Evolutionary conservation across 2,113 vertebrate genomes (phyloP).

Genomic region (Malurus melanocephalus): DNA sequence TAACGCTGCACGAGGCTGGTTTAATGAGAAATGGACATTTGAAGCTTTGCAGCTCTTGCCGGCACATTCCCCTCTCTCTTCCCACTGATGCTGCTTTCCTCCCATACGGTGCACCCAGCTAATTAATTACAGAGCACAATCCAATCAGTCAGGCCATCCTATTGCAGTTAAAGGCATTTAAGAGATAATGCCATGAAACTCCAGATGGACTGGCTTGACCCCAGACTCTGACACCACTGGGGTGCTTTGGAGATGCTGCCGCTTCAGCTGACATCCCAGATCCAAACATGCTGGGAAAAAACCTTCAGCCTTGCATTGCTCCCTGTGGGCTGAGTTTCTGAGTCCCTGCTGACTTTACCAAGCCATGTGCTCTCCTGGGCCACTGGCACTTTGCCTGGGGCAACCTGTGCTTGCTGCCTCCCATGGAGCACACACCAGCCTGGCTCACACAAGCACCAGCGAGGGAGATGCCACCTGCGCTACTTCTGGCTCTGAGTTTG

Average conservation of each 20-base stretch:
- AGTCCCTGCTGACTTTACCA: not conserved
- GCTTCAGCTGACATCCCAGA: not conserved
- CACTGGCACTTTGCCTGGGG: not conserved
- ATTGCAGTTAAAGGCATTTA: constrained; percentile 30
- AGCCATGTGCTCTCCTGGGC: not conserved
- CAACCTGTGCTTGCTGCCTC: not conserved
- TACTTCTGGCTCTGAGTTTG: not conserved
- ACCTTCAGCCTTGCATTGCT: not conserved
- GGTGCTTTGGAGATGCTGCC: fast-evolving
- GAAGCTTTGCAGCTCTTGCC: not conserved
- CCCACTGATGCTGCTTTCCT: not conserved
- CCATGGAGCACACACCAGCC: not conserved
- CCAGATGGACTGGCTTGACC: constrained; percentile 30
- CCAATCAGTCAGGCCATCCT: constrained; percentile 46
- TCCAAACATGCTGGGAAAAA: fast-evolving
- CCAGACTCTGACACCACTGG: not conserved
- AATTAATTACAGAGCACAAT: constrained; percentile 45
- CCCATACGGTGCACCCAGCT: not conserved
- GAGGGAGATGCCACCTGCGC: not conserved
- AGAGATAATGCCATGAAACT: constrained; percentile 41
- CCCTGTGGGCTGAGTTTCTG: not conserved
- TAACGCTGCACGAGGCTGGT: not conserved
- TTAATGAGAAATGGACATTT: not conserved
- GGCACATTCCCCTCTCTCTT: not conserved
- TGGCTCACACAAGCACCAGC: not conserved